These are phyloP conservation scores for Micrasema longulum DNA, from an alignment of 1,140 invertebrate species.

Conservation along the genomic window DNA sequence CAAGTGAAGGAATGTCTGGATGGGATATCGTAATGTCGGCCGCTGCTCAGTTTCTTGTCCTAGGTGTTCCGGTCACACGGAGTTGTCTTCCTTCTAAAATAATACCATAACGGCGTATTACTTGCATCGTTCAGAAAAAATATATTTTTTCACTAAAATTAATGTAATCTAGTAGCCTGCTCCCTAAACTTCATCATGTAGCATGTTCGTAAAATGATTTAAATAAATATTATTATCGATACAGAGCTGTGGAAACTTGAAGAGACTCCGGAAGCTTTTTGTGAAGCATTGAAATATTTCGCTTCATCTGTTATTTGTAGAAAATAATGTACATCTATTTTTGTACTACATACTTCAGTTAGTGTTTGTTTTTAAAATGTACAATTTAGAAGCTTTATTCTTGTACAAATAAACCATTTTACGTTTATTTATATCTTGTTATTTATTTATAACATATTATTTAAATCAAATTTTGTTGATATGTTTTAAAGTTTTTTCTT, in stretches of 20 bases:
- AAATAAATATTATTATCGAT: too few species aligned
- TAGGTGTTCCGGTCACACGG: neutral
- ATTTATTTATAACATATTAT: neutral
- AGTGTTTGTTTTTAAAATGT: too few species aligned
- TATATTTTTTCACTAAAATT: slow-evolving; percentile 27
- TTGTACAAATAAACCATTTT: too few species aligned
- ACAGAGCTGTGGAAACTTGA: too few species aligned
- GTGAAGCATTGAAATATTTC: too few species aligned
- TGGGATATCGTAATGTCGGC: slow-evolving; percentile 73
- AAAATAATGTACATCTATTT: too few species aligned
- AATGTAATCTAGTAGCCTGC: neutral
- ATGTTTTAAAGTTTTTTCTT: neutral
- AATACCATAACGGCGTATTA: too few species aligned
- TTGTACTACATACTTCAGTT: too few species aligned
- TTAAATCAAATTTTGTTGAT: neutral
- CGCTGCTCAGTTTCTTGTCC: neutral
- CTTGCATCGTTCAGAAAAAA: neutral
- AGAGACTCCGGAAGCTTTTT: too few species aligned
- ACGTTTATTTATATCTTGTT: too few species aligned
- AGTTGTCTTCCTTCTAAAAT: slow-evolving; percentile 5
- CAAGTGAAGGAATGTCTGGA: slow-evolving; percentile 80
- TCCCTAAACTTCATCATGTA: neutral
- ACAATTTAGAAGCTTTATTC: too few species aligned
- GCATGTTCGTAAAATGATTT: neutral
- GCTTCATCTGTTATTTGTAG: too few species aligned